Evolutionary conservation across 1,140 invertebrate species (phyloP), one percentile per base, ranked within the genome.

Genomic region (Aphaenogaster floridana): DNA sequence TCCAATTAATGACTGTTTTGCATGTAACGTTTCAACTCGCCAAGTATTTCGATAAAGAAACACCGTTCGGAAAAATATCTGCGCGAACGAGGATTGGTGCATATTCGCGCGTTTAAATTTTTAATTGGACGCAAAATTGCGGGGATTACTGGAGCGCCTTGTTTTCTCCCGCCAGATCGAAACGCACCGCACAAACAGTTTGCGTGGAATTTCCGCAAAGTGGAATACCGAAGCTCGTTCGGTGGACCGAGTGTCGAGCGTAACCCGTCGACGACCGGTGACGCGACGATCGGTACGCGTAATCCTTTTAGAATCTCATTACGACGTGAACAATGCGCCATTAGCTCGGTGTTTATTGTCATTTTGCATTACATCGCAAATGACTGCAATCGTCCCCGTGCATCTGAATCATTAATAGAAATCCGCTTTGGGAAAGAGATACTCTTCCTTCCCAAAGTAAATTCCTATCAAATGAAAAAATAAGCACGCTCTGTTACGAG

Each of bases 221-320:
- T 17, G 17, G 9, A 11, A 21, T 21, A 61, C 54, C 45, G 50
- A 80, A 80, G 71, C 54, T 86, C 72, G 57, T 42, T 48, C 21
- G 78, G 50, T 50, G 39, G 39, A 21, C 48, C 39, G 21, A 71
- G 15, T 48, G 48, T 74, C 8, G 64, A 72, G 17, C 66, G 42
- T 59, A 45, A 74, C 52, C 28, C 39, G 15, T 28, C 9, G 36
- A 57, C 9, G 36, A 57, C 42, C 17, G 39, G 15, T 59, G 50
- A 45, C 63, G 17, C 15, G 21, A 48, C 34, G 36, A 28, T 28
- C 34, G 68, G 59, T 34, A 71, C 17, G 45, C 42, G 28, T 69
- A 84, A 85, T 57, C 71, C 79, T 76, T 71, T 36, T 66, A 69
- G 34, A 88, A 45, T 77, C 77, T 68, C 81, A 71, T 78, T 86